phyloP scores from a whole-genome alignment of 2,113 vertebrate species.

The Phrynosoma platyrhinos region DNA sequence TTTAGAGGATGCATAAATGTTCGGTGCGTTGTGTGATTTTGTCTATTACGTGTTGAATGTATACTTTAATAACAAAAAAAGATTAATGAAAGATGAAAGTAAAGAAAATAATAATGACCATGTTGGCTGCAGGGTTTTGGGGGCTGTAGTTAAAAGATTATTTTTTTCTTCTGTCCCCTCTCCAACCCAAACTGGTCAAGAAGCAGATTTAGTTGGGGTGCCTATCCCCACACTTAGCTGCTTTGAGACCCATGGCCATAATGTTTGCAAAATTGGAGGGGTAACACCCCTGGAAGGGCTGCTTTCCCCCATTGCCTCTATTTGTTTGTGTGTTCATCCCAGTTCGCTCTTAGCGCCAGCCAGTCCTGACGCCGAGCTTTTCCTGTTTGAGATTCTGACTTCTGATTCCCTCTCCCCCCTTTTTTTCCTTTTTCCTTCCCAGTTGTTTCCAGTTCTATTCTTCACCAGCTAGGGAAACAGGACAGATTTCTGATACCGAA shows the following conservation, averaged over 20 bases:
- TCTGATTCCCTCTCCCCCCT: constrained; percentile 85
- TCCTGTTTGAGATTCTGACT: constrained; percentile 97
- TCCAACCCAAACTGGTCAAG: too few species aligned
- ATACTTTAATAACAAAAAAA: too few species aligned
- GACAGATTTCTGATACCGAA: constrained; percentile 58
- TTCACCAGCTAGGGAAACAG: constrained; percentile 60
- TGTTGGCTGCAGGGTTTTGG: too few species aligned
- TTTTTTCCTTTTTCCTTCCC: constrained; percentile 75
- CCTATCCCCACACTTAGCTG: background rate
- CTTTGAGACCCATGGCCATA: background rate
- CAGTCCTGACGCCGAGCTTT: constrained; percentile 92
- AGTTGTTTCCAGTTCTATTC: constrained; percentile 68
- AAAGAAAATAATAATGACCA: too few species aligned
- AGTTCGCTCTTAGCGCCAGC: constrained; percentile 88
- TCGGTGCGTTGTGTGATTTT: too few species aligned
- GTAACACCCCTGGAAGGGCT: constrained; percentile 78
- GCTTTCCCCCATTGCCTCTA: constrained; percentile 70
- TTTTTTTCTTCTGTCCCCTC: too few species aligned
- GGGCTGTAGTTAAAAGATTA: too few species aligned
- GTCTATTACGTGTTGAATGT: too few species aligned
- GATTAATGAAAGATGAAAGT: too few species aligned
- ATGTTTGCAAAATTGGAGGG: constrained; percentile 59
- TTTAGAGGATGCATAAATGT: too few species aligned
- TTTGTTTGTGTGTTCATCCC: constrained; percentile 88
- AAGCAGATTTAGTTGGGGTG: too few species aligned